Evolutionary conservation across 2,113 vertebrate species (phyloP).

Genomic region (Calcarius ornatus): DNA sequence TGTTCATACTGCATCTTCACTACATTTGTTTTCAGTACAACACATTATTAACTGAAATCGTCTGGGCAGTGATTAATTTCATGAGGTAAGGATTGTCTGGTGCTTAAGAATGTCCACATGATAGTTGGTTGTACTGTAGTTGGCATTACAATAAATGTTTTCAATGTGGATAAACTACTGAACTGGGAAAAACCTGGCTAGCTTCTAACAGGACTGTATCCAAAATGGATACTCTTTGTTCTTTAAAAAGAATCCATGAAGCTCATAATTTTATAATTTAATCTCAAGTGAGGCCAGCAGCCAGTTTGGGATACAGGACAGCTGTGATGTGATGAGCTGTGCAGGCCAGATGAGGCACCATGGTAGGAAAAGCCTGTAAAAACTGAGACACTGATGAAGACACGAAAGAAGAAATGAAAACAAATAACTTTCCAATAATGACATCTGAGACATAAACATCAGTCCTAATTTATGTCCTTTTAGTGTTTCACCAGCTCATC

Average conservation of each 20-base stretch:
- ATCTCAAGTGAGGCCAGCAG: not conserved
- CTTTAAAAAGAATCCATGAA: not conserved
- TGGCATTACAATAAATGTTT: not conserved
- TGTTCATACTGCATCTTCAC: not conserved
- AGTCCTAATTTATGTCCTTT: not conserved
- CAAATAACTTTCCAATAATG: not conserved
- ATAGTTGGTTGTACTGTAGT: not conserved
- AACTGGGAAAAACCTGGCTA: not conserved
- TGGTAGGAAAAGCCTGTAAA: not conserved
- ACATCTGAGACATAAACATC: not conserved
- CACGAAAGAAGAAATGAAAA: not conserved
- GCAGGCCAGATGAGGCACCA: not conserved
- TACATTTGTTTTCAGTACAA: not conserved
- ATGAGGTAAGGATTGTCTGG: not conserved
- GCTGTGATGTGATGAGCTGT: not conserved
- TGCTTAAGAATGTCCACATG: not conserved
- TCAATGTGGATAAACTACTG: not conserved
- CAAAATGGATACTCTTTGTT: not conserved
- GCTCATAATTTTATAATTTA: not conserved
- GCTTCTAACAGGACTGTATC: not conserved
- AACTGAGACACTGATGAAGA: not conserved
- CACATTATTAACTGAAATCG: not conserved
- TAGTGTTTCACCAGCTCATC: not conserved
- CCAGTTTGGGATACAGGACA: not conserved
- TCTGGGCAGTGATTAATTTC: not conserved